Base-by-base conservation (phyloP, 23 tunicate genomes). In the Diplosoma virens region DNA sequence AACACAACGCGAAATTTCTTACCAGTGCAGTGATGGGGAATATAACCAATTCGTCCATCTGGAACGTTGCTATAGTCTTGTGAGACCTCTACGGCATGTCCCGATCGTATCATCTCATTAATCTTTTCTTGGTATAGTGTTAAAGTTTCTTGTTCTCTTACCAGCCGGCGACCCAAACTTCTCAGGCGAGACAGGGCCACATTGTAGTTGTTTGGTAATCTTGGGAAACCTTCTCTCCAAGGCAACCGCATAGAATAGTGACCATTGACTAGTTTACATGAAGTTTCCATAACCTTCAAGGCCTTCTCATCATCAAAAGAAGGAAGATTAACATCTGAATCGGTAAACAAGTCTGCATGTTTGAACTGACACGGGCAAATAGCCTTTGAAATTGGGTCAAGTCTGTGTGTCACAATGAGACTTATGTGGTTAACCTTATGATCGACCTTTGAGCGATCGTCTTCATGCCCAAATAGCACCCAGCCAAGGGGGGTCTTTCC, bases 1-100 rank as follows among this genome's bases (percentile, higher is more conserved):
- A 70, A 70, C 9, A 70, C 76, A 7, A 70, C 60, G 9, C 71
- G 69, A 26, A 77, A 79, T 36, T 79, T 79, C 27, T 20, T 25
- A 0, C 83, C 83, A 0, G 68, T 66, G 52, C 65, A 66, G 29
- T 47, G 75, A 32, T 79, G 83, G 17, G 71, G 81, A n/a, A 74
- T 74, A 55, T 74, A 74, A 67, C 63, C 54, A 25, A 54, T 24
- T 7, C 37, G 35, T 18, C 29, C 59, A 0, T 20, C 25, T 0
- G 0, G 7, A 25, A 9, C 26, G 11, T 26, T 27, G 3, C 9
- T 6, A 27, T 18, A 4, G 36, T 29, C 20, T 31, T 0, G 0
- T 0, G 32, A 9, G 3, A 69, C 29, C 14, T 34, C 29, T 23
- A 14, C 4, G 25, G 75, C 75, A 69, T 69, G 32, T 20, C 54